Percentiles rank a stretch among this genome's conserved stretches.
These are phyloP conservation scores for Drosophila stalkeri DNA, from an alignment of 2,888 invertebrate species.

Conservation along the genomic window DNA sequence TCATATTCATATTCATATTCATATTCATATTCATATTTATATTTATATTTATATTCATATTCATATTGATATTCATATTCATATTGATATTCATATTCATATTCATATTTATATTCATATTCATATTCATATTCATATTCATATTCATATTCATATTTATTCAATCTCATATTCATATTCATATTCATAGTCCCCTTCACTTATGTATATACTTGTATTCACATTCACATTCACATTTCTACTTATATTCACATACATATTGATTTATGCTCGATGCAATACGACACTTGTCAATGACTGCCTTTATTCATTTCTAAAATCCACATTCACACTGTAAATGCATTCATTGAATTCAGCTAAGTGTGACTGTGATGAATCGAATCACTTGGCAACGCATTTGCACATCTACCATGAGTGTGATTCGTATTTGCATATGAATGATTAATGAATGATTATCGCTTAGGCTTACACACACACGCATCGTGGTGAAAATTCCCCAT, in stretches of 20 bases:
- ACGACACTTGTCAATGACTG: not conserved
- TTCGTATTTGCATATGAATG: conserved; percentile 60
- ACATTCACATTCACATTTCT: not conserved
- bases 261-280: not conserved
- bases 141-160: not conserved
- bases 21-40: not conserved
- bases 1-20: not conserved
- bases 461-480: conserved; percentile 29
- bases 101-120: not conserved
- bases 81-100: not conserved
- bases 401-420: conserved; percentile 42
- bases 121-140: not conserved
- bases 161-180: not conserved
- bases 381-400: conserved; percentile 23
- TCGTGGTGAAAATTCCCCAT: conserved; percentile 11
- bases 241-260: too few relatives aligned
- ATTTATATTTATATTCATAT: not conserved
- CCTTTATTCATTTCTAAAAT: conserved; percentile 10
- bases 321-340: conserved; percentile 7
- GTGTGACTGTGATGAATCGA: conserved; percentile 17
- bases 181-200: too few relatives aligned
- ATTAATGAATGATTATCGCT: conserved; percentile 67
- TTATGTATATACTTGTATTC: too few relatives aligned
- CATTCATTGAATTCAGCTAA: not conserved
- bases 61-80: not conserved